phyloP scores from a whole-genome alignment of 2,797 vertebrate genomes.

The Propithecus deckenii region DNA sequence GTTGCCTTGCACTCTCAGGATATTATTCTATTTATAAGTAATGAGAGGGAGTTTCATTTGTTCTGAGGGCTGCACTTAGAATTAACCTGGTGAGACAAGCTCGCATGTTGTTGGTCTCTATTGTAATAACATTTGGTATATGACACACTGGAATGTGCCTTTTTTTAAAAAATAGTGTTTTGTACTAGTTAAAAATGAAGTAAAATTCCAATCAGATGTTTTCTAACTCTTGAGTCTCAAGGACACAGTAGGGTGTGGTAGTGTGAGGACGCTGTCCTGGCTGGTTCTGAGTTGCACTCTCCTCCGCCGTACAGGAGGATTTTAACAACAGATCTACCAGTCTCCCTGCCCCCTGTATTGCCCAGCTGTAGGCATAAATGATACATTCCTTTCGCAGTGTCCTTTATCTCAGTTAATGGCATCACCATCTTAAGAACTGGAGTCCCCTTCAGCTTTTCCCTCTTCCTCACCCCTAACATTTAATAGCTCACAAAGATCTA shows the following conservation, averaged over 20 bases:
- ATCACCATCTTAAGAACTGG: background rate
- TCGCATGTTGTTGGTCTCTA: background rate
- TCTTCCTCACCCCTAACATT: background rate
- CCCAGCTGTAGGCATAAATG: background rate
- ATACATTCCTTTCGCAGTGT: background rate
- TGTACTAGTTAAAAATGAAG: conserved; percentile 38
- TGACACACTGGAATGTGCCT: background rate
- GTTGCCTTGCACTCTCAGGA: background rate
- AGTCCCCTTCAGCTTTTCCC: background rate
- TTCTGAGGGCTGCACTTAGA: background rate
- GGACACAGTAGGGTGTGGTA: background rate
- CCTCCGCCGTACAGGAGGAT: background rate
- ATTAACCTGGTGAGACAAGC: background rate
- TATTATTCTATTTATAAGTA: background rate
- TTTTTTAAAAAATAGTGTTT: background rate
- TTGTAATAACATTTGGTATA: background rate
- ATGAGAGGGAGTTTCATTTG: background rate
- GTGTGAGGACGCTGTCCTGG: background rate
- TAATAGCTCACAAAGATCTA: background rate
- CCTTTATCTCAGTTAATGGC: background rate
- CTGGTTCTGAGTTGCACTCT: background rate
- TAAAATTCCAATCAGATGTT: conserved; percentile 45
- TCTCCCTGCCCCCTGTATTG: background rate
- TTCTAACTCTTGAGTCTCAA: background rate
- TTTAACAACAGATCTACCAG: background rate